Evolutionary conservation across 2,888 invertebrate species (phyloP).

Genomic region (Polymixis flavicincta): DNA sequence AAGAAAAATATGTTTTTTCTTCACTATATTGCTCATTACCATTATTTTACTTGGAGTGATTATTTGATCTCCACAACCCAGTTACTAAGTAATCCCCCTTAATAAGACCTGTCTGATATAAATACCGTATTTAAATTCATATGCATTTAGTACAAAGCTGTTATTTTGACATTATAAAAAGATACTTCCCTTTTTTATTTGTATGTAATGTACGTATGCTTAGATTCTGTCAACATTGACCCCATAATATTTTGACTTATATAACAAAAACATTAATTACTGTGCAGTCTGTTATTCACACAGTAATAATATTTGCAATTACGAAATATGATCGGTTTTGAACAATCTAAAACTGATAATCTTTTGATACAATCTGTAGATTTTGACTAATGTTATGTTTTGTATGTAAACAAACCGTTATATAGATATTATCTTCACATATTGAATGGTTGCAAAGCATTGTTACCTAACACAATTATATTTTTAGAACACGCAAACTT

Average conservation of each 20-base stretch:
- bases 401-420: conserved; percentile 15
- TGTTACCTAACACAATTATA: neutral
- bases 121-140: no score
- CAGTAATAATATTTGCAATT: neutral
- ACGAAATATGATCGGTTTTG: conserved; percentile 5
- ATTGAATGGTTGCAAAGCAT: neutral
- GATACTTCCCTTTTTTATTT: no score
- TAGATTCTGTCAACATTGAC: neutral
- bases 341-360: conserved; percentile 8
- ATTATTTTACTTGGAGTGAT: no score
- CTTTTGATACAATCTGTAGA: conserved; percentile 18
- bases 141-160: no score
- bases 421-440: conserved; percentile 4
- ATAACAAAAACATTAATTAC: neutral
- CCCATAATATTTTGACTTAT: neutral
- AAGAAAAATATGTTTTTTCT: no score
- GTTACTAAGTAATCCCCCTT: no score
- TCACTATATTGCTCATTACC: no score
- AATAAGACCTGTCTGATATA: no score
- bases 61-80: no score
- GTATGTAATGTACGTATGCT: no score
- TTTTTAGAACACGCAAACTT: neutral
- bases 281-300: neutral
- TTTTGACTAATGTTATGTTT: neutral
- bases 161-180: no score